Evolutionary conservation across 2,113 vertebrate species (phyloP), one percentile per base, ranked within the genome.

Genomic region (Lampris incognitus): DNA sequence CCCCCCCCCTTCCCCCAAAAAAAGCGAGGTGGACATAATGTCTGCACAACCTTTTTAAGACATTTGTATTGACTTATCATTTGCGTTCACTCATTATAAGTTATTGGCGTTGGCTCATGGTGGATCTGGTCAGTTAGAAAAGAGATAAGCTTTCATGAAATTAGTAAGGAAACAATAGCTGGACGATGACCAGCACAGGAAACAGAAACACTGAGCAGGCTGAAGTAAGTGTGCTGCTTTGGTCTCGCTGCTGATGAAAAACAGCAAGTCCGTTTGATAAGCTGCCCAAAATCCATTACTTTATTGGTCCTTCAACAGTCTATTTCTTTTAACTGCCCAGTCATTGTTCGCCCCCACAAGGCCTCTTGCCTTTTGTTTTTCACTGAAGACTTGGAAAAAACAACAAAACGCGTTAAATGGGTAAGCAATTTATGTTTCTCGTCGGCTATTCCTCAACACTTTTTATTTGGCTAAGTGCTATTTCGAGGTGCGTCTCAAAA

Each of bases 271-370:
- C 46, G 61, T 82, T 88, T 86, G 75, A 88, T 69, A 65, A 71
- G 82, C 54, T 81, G 85, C 72, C 87, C 85, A 59, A 78, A 85
- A 71, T 65, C 63, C 71, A 49, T 87, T 67, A 76, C 83, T 85
- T 89, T 78, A 85, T 78, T 77, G 79, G 76, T 85, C 66, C 58
- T 84, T 86, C 66, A 78, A 55, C 49, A 74, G 75, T 82, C 63
- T 57, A 83, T 85, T 89, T 86, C 67, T 81, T 86, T 88, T 69
- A 78, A 72, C 73, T 80, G 79, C 87, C 87, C 78, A 75, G 62
- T 72, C 54, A 73, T 60, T 83, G 79, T 85, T 85, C 44, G 60
- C 49, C 68, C 49, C 68, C 76, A 66, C 81, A 87, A 82, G 60
- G 76, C 72, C 79, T 84, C 63, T 24, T 64, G 74, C 66, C 52